Conservation (phyloP, 2,888 invertebrate genomes). For the Caenorhabditis sinica region DNA sequence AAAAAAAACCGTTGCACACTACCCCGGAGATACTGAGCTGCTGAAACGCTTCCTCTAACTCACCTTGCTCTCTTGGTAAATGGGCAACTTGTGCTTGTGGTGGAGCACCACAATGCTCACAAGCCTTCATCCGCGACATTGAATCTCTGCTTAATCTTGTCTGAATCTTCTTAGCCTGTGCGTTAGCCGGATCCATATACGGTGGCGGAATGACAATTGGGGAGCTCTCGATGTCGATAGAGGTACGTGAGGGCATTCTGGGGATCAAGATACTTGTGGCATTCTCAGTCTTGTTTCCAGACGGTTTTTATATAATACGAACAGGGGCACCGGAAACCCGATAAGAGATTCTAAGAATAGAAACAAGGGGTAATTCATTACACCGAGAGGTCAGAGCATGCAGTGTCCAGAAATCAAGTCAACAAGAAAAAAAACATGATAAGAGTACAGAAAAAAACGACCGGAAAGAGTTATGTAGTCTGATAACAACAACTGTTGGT, state of each 20-base stretch:
- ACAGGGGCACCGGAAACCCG: neutral
- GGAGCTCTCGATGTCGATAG: conserved; percentile 1
- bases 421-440: neutral
- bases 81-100: conserved; percentile 42
- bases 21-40: too few species aligned
- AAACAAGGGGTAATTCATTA: neutral
- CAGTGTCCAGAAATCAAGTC: neutral
- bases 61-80: conserved; percentile 48
- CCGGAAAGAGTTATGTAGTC: too few species aligned
- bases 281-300: neutral
- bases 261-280: neutral
- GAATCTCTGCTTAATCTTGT: conserved; percentile 41
- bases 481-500: too few species aligned
- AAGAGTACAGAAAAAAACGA: too few species aligned
- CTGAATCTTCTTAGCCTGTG: conserved; percentile 52
- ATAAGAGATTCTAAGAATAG: neutral
- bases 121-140: conserved; percentile 28
- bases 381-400: neutral
- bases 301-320: neutral
- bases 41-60: neutral
- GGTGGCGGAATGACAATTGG: conserved; percentile 63
- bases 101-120: conserved; percentile 52
- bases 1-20: too few species aligned
- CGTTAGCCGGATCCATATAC: conserved; percentile 68
- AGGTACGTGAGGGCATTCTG: neutral